Evolutionary conservation across 2,113 vertebrate genomes (phyloP).

Genomic region (Cyanoliseus patagonus): DNA sequence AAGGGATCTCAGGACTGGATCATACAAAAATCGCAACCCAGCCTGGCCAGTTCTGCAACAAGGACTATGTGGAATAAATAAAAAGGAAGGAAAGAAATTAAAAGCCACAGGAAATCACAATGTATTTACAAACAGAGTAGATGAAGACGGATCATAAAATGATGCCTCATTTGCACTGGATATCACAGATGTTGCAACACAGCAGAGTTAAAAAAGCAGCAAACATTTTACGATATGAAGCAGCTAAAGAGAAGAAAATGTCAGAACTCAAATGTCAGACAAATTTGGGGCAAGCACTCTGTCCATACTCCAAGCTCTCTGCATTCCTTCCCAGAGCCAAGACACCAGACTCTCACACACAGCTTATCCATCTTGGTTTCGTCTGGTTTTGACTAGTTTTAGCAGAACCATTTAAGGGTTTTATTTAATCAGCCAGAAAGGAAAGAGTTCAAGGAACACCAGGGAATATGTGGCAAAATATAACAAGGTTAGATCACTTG

Average conservation of each 20-base stretch:
- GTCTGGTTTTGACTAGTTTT: background rate
- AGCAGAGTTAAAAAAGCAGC: background rate
- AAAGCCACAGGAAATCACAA: background rate
- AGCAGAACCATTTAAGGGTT: background rate
- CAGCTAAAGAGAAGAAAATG: constrained; percentile 4
- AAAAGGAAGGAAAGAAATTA: background rate
- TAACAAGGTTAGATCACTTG: background rate
- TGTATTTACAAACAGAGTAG: background rate
- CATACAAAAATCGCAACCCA: background rate
- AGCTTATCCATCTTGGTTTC: background rate
- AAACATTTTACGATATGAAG: background rate
- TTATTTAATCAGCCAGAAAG: constrained; percentile 20
- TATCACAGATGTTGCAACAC: background rate
- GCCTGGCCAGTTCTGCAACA: background rate
- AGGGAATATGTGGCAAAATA: constrained; percentile 37
- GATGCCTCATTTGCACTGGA: background rate
- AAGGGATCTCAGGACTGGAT: background rate
- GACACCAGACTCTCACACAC: background rate
- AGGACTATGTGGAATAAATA: background rate
- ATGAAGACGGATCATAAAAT: background rate
- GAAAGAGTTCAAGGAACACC: constrained; percentile 10
- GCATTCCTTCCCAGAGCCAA: constrained; percentile 17
- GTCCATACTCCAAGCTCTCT: background rate
- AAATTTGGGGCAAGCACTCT: background rate
- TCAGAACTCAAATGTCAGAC: background rate